Evolutionary conservation across 1,140 invertebrate genomes (phyloP).

Genomic region (Physella acuta): DNA sequence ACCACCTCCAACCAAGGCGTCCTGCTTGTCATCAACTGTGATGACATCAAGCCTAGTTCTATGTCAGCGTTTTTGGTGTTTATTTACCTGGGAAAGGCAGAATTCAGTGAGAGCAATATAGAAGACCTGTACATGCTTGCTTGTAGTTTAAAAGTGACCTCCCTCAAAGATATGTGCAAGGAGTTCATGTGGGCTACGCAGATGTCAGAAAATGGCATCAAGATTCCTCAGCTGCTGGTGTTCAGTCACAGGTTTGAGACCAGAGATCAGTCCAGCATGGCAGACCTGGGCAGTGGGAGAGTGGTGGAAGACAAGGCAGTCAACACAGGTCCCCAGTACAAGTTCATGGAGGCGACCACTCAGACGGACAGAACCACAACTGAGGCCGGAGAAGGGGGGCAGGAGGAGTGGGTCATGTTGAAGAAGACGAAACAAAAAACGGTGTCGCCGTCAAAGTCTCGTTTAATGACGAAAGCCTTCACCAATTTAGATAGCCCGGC

Average conservation of each 20-base stretch:
- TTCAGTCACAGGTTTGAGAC: slow-evolving; percentile 21
- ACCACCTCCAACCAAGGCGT: slow-evolving; percentile 4
- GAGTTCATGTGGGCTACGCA: slow-evolving; percentile 23
- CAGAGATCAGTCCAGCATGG: slow-evolving; percentile 22
- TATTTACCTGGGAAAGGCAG: slow-evolving; percentile 27
- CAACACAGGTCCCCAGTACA: background rate
- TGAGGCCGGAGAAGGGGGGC: slow-evolving; percentile 13
- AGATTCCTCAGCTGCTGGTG: slow-evolving; percentile 25
- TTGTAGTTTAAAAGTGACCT: slow-evolving; percentile 21
- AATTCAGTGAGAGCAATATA: slow-evolving; percentile 19
- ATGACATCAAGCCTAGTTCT: slow-evolving; percentile 27
- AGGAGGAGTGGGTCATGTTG: slow-evolving; percentile 28
- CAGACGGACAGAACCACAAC: slow-evolving; percentile 21
- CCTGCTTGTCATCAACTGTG: slow-evolving; percentile 20
- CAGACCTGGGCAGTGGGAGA: background rate
- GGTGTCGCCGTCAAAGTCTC: slow-evolving; percentile 22
- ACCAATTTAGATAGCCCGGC: background rate
- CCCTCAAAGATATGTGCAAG: slow-evolving; percentile 23
- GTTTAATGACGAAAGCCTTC: background rate
- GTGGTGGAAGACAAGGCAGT: slow-evolving; percentile 7
- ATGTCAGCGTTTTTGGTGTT: slow-evolving; percentile 27
- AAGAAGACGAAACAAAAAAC: slow-evolving; percentile 28
- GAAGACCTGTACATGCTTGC: slow-evolving; percentile 29
- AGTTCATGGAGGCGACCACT: slow-evolving; percentile 20
- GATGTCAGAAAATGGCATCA: slow-evolving; percentile 11